These are phyloP conservation scores for Melanotaenia trifasciata DNA, from an alignment of 2,797 vertebrate genomes.

Conservation along the genomic window DNA sequence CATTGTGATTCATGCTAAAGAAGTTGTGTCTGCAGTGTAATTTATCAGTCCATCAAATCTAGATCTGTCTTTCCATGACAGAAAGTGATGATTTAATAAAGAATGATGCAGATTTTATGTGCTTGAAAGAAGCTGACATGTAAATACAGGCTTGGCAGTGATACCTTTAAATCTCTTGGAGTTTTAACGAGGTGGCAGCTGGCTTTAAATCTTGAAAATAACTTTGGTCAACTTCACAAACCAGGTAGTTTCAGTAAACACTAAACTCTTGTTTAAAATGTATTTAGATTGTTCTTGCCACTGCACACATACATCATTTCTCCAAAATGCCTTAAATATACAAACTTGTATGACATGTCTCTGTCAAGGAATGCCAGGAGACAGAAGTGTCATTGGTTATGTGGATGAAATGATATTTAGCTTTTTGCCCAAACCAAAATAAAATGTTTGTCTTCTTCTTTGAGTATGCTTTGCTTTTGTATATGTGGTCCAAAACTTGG, in stretches of 20 bases:
- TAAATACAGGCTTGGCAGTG: constrained; percentile 10
- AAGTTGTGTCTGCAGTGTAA: constrained; percentile 19
- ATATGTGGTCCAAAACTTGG: constrained; percentile 72
- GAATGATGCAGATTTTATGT: not conserved
- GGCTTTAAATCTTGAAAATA: constrained; percentile 55
- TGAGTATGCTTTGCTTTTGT: constrained; percentile 75
- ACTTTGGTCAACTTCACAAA: constrained; percentile 41
- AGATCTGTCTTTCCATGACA: not conserved
- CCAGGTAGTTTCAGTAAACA: constrained; percentile 72
- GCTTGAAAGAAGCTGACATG: not conserved
- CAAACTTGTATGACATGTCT: constrained; percentile 64
- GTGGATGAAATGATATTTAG: constrained; percentile 73
- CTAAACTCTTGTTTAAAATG: constrained; percentile 62
- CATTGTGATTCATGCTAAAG: constrained; percentile 35
- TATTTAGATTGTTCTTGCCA: constrained; percentile 55
- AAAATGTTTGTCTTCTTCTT: constrained; percentile 57
- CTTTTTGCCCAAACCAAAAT: constrained; percentile 69
- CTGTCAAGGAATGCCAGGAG: constrained; percentile 66
- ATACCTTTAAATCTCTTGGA: constrained; percentile 42
- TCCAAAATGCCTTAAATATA: constrained; percentile 67
- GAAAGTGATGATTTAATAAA: constrained; percentile 4
- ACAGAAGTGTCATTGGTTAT: constrained; percentile 68
- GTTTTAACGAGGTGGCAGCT: constrained; percentile 62
- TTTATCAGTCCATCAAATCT: constrained; percentile 8
- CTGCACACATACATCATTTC: constrained; percentile 56